Percentiles rank a stretch among this genome's conserved stretches.
Evolutionary conservation across 2,113 vertebrate species (phyloP).

Genomic region (Pomatostomus ruficeps): DNA sequence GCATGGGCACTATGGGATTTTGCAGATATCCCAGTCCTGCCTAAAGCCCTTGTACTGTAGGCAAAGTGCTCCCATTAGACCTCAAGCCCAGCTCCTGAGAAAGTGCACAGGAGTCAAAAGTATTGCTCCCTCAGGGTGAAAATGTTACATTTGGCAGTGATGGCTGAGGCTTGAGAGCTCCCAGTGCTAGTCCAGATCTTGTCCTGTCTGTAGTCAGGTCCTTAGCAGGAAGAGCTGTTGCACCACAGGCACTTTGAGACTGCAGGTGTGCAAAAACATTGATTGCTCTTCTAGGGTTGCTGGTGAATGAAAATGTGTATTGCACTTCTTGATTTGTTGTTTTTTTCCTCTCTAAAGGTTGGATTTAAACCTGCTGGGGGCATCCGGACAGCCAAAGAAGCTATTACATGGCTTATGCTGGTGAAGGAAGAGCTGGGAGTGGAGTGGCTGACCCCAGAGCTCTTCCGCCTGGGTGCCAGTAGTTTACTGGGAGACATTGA

Average conservation of each 20-base stretch:
- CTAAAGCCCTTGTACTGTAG: neutral
- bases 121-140: neutral
- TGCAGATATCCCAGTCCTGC: neutral
- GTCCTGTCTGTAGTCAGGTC: neutral
- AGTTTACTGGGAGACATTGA: constrained; percentile 90
- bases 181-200: neutral
- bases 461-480: constrained; percentile 95
- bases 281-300: neutral
- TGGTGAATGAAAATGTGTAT: neutral
- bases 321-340: neutral
- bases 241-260: neutral
- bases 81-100: neutral
- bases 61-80: neutral
- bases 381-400: constrained; percentile 87
- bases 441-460: constrained; percentile 84
- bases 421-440: constrained; percentile 90
- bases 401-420: constrained; percentile 87
- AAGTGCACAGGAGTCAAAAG: neutral
- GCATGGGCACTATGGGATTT: neutral
- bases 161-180: neutral
- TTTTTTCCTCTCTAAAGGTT: constrained; percentile 48
- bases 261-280: neutral
- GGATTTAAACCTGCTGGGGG: constrained; percentile 95
- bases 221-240: neutral
- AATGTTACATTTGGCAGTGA: neutral